Evolutionary conservation across 2,113 vertebrate genomes (phyloP).

Genomic region (Pao palembangensis): DNA sequence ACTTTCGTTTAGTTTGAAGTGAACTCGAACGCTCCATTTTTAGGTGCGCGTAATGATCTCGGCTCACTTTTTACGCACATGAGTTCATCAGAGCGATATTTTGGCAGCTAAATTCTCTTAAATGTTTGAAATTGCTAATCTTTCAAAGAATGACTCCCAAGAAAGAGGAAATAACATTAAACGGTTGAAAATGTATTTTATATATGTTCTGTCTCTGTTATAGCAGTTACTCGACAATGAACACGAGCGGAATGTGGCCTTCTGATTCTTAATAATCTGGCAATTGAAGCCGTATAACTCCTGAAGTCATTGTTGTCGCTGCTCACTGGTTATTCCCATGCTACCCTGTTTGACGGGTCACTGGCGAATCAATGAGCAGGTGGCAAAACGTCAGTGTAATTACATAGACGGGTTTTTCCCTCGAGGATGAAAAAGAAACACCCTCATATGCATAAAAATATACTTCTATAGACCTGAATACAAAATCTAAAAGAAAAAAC

Average conservation of each 20-base stretch:
- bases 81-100: too few relatives aligned
- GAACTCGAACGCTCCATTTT: neutral
- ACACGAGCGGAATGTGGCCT: slow-evolving; percentile 29
- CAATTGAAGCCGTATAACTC: slow-evolving; percentile 55
- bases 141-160: neutral
- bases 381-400: slow-evolving; percentile 91
- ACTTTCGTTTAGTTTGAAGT: neutral
- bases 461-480: slow-evolving; percentile 71
- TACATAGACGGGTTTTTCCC: slow-evolving; percentile 78
- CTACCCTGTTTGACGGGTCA: slow-evolving; percentile 99
- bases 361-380: slow-evolving; percentile 95
- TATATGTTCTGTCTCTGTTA: slow-evolving; percentile 6
- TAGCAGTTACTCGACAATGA: slow-evolving; percentile 28
- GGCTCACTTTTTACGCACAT: neutral
- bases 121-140: neutral
- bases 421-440: slow-evolving; percentile 57
- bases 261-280: slow-evolving; percentile 46
- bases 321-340: slow-evolving; percentile 88
- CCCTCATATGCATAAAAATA: slow-evolving; percentile 78
- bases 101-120: neutral
- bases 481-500: slow-evolving; percentile 64
- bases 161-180: too few relatives aligned
- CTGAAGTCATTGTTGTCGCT: slow-evolving; percentile 76
- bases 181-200: too few relatives aligned
- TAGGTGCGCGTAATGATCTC: neutral